Base-by-base conservation (phyloP, 1,140 invertebrate genomes). In the Acromyrmex echinatior region DNA sequence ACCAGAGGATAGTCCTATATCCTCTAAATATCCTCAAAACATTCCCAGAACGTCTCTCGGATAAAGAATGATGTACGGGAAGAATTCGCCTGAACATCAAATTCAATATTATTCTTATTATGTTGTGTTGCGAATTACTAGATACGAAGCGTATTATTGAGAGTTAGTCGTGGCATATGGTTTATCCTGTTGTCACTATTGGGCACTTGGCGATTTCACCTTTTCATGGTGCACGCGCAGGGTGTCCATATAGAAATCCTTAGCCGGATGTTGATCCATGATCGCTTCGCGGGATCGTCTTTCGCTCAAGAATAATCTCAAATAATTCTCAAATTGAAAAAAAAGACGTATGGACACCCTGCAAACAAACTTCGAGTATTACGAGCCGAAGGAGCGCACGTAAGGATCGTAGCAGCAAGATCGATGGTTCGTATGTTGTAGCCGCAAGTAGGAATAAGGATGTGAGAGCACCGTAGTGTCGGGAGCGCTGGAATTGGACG, bases 401-500 rank as follows among this genome's bases (percentile, higher is more conserved):
- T 85, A 90, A 90, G 88, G 89, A 88, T 91, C 86, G 91, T 94
- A 93, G 94, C 93, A 91, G 92, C 91, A 93, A 92, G 92, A 93
- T 94, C 92, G 88, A 90, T 89, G 82, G 60, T 85, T 89, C 76
- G 70, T 84, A 58, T 84, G 45, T 73, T 53, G 87, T 89, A 89
- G 87, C 87, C 87, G 88, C 86, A 90, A 90, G 71, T 91, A 91
- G 91, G 81, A 89, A 86, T 86, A 73, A 92, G 86, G 87, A 87
- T 85, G 78, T 88, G 88, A 74, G 85, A 91, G 92, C 94, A 94
- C 92, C 93, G 95, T 95, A 95, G 94, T 95, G 93, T 95, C 94
- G 94, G 94, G 93, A 95, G 93, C 94, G 94, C 93, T 95, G 95
- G 92, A 95, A 90, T 94, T 95, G 94, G 92, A 95, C 93, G 92